phyloP scores from a whole-genome alignment of 2,888 invertebrate genomes.

The Lasioglossum calceatum region DNA sequence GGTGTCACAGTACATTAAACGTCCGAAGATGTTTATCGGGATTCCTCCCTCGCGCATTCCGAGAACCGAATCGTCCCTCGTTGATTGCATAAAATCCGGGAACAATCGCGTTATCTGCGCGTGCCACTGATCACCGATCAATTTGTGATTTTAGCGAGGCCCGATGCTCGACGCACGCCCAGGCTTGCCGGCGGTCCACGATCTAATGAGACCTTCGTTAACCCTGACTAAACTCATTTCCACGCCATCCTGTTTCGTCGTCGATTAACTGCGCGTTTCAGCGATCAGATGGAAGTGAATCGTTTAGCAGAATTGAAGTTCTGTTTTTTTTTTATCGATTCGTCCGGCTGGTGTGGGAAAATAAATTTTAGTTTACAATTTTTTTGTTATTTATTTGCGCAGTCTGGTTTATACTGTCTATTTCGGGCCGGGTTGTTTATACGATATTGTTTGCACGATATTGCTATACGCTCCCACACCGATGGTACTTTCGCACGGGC shows the following conservation, averaged over 20 bases:
- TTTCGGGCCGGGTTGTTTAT: background rate
- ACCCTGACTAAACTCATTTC: constrained; percentile 30
- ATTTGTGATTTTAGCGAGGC: background rate
- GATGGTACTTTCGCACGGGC: background rate
- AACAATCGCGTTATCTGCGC: background rate
- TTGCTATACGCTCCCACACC: background rate
- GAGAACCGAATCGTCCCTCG: background rate
- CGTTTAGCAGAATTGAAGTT: background rate
- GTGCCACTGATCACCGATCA: background rate
- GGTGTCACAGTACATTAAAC: constrained; percentile 43
- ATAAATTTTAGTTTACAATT: background rate
- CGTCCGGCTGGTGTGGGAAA: background rate
- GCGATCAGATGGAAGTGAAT: background rate
- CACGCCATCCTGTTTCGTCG: background rate
- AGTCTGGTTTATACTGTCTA: background rate
- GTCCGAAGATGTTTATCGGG: constrained; percentile 28
- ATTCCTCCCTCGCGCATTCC: background rate
- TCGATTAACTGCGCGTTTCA: constrained; percentile 9
- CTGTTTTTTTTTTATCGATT: background rate
- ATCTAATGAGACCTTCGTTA: constrained; percentile 21
- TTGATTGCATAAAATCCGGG: background rate
- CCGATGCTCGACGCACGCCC: background rate
- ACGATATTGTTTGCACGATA: background rate
- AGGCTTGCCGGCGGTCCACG: background rate
- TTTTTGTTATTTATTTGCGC: background rate